phyloP scores from a whole-genome alignment of 2,888 invertebrate genomes.

The Phyllotreta striolata region DNA sequence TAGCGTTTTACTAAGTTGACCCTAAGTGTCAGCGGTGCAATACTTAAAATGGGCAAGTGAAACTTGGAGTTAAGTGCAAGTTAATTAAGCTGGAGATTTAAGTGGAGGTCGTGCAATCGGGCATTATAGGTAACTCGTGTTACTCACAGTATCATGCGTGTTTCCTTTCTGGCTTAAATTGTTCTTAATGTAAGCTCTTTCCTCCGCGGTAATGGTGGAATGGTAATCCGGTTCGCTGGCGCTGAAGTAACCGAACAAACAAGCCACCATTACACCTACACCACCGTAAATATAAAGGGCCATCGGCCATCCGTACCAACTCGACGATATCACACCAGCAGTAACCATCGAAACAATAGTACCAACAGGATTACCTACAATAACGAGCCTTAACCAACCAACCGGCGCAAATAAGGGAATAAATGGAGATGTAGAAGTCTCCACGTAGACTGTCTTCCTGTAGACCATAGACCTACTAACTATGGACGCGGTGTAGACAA shows the following conservation, averaged over 20 bases:
- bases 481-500: too few species aligned
- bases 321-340: constrained; percentile 75
- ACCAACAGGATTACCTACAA: constrained; percentile 75
- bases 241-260: constrained; percentile 69
- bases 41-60: too few species aligned
- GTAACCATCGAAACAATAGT: constrained; percentile 78
- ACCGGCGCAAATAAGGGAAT: too few species aligned
- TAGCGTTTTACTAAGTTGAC: too few species aligned
- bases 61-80: too few species aligned
- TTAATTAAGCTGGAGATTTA: too few species aligned
- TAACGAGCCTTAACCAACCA: background rate
- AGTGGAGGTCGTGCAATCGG: background rate
- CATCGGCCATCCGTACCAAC: constrained; percentile 76
- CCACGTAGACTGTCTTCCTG: too few species aligned
- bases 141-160: constrained; percentile 16
- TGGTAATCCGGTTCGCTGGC: constrained; percentile 71
- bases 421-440: too few species aligned
- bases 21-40: too few species aligned
- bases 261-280: constrained; percentile 68
- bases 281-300: constrained; percentile 78
- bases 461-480: too few species aligned
- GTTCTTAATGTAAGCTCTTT: constrained; percentile 71
- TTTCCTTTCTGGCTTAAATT: constrained; percentile 38
- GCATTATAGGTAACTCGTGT: background rate
- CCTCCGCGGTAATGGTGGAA: constrained; percentile 68